A percentile compares a stretch with the other conserved stretches of the same genome.
These are phyloP conservation scores for Protomyctophum bolini DNA, from an alignment of 2,113 vertebrate genomes.

Conservation along the genomic window DNA sequence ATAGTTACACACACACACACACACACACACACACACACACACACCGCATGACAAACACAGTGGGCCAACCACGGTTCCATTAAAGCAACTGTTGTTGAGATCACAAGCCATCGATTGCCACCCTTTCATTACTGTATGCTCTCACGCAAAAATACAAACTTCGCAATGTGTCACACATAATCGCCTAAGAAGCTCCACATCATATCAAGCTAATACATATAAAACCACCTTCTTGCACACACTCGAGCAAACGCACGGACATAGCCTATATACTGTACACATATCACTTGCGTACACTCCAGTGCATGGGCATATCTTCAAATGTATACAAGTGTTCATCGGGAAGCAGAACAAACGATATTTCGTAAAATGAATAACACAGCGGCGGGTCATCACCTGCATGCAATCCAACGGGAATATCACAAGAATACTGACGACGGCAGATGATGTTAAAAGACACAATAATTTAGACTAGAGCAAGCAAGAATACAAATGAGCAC, in stretches of 20 bases:
- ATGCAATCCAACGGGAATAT: no score
- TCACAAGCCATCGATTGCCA: not conserved
- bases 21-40: not conserved
- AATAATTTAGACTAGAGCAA: not conserved
- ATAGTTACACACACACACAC: not conserved
- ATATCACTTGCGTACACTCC: not conserved
- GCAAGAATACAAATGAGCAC: not conserved
- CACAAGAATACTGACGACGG: not conserved
- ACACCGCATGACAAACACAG: not conserved
- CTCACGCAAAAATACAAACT: no score
- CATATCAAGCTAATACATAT: no score
- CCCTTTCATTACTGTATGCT: no score
- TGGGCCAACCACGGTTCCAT: not conserved
- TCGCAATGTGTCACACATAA: no score
- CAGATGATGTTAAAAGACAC: not conserved
- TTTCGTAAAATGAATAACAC: no score
- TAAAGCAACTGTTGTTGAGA: not conserved
- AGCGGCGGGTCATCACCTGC: no score
- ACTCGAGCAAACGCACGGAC: constrained; percentile 25
- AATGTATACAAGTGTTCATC: no score
- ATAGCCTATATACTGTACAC: constrained; percentile 26
- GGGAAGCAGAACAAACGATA: no score
- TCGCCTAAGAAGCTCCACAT: no score
- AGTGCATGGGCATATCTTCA: no score
- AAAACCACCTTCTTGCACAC: constrained; percentile 29